Evolutionary conservation across 1,140 invertebrate species (phyloP), one percentile per base, ranked within the genome.

Genomic region (Rhizoglyphus robini): DNA sequence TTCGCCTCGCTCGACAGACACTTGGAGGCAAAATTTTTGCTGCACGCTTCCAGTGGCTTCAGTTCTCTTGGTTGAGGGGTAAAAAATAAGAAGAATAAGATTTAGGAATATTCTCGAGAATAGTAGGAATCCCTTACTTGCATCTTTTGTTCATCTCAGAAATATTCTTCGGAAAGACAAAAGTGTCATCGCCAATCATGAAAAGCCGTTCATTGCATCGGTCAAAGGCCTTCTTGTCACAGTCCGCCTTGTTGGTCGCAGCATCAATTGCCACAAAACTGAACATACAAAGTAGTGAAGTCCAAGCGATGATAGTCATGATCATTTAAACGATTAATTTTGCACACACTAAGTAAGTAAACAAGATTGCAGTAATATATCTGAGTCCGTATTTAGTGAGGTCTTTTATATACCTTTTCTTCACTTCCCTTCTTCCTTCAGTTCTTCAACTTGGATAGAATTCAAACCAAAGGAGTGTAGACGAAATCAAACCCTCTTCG

Each of bases 121-220:
- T 54, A 11, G n/a, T n/a, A n/a, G n/a, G n/a, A n/a, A n/a, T n/a
- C 20, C 15, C 51, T 54, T 54, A 54, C 51, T 20, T 54, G 51
- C 58, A 60, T 23, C 58, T 29, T 60, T 60, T 15, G 27, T 60
- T 60, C 58, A 60, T 60, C 29, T 8, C 27, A 38, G 15, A 3
- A 3, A 60, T 23, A 46, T 46, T 29, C 2, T 32, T 34, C 3
- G 58, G 58, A 60, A 60, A 60, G 15, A 15, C 8, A 29, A 32
- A 32, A 11, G 15, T 60, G 15, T 15, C 15, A 60, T 60, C 58
- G 27, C 58, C 58, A 60, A 60, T 4, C 3, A 60, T 60, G 15
- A 8, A 29, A 29, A 60, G 2, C 27, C n/a, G 3, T 60, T 29
- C 15, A 15, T 29, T 60, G 27, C 58, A 60, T 20, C n/a, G 32